Percentiles rank a stretch among this genome's conserved stretches.
phyloP scores from a whole-genome alignment of 2,797 vertebrate genomes.

The Pipistrellus kuhlii region DNA sequence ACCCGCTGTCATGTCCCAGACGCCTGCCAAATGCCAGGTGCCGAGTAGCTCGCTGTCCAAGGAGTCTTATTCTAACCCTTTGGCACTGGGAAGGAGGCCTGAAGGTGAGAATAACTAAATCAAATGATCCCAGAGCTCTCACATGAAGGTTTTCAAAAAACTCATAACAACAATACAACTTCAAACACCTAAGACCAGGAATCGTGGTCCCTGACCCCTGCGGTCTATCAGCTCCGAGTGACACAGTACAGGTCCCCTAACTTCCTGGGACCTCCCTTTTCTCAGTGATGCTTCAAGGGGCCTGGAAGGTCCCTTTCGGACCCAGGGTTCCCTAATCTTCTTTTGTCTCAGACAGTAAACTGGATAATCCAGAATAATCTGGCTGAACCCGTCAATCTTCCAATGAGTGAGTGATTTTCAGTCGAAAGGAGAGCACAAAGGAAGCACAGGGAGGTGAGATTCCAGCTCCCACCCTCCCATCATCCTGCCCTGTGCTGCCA shows the following conservation, averaged over 20 bases:
- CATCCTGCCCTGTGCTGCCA: accelerated
- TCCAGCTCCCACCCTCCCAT: not conserved
- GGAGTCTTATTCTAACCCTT: not conserved
- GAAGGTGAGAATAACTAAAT: not conserved
- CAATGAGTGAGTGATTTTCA: not conserved
- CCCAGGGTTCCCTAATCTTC: not conserved
- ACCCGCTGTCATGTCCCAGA: not conserved
- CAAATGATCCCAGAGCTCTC: not conserved
- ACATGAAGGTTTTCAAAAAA: not conserved
- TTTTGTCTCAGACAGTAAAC: not conserved
- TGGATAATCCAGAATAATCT: not conserved
- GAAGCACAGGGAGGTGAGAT: not conserved
- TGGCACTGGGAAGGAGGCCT: not conserved
- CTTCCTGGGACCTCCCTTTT: not conserved
- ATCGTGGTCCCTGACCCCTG: not conserved
- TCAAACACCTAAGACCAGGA: not conserved
- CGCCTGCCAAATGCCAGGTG: not conserved
- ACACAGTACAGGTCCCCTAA: not conserved
- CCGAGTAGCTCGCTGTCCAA: not conserved
- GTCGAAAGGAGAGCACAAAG: not conserved
- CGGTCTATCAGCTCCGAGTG: not conserved
- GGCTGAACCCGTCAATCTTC: not conserved
- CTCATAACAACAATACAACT: not conserved
- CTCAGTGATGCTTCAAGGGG: not conserved
- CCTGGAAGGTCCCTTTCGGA: not conserved